Percentiles rank a stretch among this genome's conserved stretches.
phyloP scores from a whole-genome alignment of 1,140 invertebrate genomes.

The Leptopilina boulardi region DNA sequence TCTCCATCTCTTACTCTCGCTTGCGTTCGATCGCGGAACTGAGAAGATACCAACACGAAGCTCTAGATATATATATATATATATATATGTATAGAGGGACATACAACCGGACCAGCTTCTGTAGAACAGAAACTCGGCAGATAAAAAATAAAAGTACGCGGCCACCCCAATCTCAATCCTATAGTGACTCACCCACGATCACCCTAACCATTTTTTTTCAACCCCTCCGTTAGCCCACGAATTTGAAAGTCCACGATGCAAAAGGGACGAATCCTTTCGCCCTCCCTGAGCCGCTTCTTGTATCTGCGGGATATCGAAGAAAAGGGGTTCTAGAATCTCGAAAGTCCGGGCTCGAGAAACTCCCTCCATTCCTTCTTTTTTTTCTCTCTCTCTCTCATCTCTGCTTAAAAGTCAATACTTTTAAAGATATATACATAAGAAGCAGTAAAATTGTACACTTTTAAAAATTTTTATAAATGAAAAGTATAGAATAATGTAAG shows the following conservation, averaged over 20 bases:
- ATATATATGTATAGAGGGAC: no score
- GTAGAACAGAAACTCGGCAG: background rate
- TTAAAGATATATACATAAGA: background rate
- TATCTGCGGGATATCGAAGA: conserved; percentile 3
- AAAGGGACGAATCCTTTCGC: conserved; percentile 27
- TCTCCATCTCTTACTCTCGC: conserved; percentile 29
- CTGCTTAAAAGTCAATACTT: conserved; percentile 17
- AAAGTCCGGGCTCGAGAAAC: background rate
- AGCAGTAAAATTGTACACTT: no score
- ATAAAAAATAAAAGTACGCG: conserved; percentile 11
- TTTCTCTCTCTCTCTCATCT: background rate
- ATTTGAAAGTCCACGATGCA: conserved; percentile 11
- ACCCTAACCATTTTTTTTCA: conserved; percentile 36
- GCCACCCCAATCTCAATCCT: conserved; percentile 22
- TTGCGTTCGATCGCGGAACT: conserved; percentile 9
- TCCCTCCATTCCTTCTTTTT: no score
- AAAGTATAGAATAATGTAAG: no score
- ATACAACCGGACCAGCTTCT: conserved; percentile 1
- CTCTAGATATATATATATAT: background rate
- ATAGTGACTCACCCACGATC: conserved; percentile 34
- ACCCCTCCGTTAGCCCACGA: conserved; percentile 1
- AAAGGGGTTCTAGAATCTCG: background rate
- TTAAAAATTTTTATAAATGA: no score
- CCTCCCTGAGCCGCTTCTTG: conserved; percentile 14
- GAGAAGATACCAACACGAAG: conserved; percentile 5